phyloP scores from a whole-genome alignment of 2,113 vertebrate genomes.

The Trochalopteron elliotii region DNA sequence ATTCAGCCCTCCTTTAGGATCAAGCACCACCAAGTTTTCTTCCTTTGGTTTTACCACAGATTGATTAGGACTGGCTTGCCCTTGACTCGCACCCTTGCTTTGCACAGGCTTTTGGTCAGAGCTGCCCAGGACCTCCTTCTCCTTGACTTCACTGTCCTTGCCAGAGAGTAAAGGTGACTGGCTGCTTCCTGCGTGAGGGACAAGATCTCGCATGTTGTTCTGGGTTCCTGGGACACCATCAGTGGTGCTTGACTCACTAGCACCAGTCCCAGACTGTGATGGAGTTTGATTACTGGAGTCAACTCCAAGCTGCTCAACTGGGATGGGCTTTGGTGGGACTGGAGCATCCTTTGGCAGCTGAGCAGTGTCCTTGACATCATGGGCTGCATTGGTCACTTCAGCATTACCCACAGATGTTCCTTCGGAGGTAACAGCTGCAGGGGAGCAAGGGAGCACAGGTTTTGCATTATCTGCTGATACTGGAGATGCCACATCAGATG shows the following conservation, averaged over 20 bases:
- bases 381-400: neutral
- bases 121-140: neutral
- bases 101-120: slow-evolving; percentile 23
- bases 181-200: neutral
- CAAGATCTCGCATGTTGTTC: neutral
- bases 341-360: neutral
- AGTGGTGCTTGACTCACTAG: neutral
- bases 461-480: neutral
- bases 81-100: neutral
- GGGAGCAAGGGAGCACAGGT: neutral
- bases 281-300: slow-evolving; percentile 40
- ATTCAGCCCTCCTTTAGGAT: neutral
- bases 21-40: slow-evolving; percentile 2
- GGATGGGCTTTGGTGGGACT: slow-evolving; percentile 45
- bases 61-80: neutral
- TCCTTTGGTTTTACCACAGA: slow-evolving; percentile 23
- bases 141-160: neutral
- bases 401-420: neutral
- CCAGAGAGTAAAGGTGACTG: neutral
- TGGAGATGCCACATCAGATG: neutral
- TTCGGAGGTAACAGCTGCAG: neutral
- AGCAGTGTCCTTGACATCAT: neutral
- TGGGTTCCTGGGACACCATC: neutral
- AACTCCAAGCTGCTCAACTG: slow-evolving; percentile 74
- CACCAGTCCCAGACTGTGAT: neutral